Evolutionary conservation across 2,797 vertebrate genomes (phyloP), one percentile per base, ranked within the genome.

Genomic region (Vultur gryphus): DNA sequence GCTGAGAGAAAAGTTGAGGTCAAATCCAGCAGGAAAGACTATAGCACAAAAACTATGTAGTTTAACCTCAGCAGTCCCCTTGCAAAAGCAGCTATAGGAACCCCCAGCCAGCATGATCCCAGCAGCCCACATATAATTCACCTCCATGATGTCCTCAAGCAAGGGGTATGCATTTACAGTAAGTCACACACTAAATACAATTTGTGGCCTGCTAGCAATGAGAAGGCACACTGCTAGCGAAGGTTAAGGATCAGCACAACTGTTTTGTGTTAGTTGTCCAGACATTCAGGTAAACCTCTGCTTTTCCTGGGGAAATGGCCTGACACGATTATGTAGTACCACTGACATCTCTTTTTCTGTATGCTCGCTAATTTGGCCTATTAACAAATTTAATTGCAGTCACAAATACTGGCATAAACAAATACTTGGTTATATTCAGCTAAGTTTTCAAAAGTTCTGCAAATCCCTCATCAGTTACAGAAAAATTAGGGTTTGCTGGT

Each of bases 151-250:
- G 33, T 39, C 43, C 58, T 91, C 71, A 70, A 84, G 80, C 57
- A 90, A 94, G 66, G n/a, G 52, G 16, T 43, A 23, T 90, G 76
- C 67, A 89, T 94, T 95, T 90, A 94, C 90, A 98, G 76, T 87
- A 94, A 97, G 84, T 84, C 85, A 81, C 81, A 65, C 57, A 57
- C 39, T 89, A 86, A 84, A 71, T 80, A 92, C n/a, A 93, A 79
- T 93, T 86, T 97, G 89, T 92, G 90, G 78, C 79, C 52, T 92
- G 39, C 87, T 87, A 91, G 79, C 88, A 92, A 93, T 76, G 57
- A 97, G 58, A 67, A 44, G 80, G 79, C 52, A 41, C 18, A 25
- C 78, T 81, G 48, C n/a, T 59, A 59, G 33, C 8, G 23, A 83
- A 80, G 73, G 84, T 69, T 94, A 90, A 94, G 79, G 79, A 94